phyloP scores from a whole-genome alignment of 2,113 vertebrate genomes.

The Xyrauchen texanus region DNA sequence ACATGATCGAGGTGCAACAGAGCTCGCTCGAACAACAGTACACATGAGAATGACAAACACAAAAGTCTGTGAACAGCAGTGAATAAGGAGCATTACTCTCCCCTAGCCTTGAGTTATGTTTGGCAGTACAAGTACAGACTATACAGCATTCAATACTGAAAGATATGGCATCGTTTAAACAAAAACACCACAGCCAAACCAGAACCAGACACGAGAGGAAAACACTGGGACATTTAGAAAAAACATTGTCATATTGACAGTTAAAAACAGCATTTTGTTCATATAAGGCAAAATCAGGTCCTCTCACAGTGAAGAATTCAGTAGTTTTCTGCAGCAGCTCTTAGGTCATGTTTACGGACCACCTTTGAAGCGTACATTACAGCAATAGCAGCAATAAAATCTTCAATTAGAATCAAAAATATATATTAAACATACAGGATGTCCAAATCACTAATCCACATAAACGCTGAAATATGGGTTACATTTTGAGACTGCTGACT shows the following conservation, averaged over 20 bases:
- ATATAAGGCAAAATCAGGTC: conserved; percentile 82
- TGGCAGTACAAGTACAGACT: conserved; percentile 39
- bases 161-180: conserved; percentile 59
- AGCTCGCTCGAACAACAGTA: conserved; percentile 37
- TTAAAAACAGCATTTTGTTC: conserved; percentile 75
- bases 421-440: not conserved
- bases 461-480: not conserved
- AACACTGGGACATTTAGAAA: conserved; percentile 72
- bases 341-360: conserved; percentile 51
- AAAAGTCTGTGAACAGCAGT: conserved; percentile 57
- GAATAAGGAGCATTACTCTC: conserved; percentile 76
- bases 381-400: not conserved
- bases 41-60: conserved; percentile 46
- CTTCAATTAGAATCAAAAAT: conserved; percentile 11
- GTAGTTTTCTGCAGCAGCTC: conserved; percentile 60
- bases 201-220: conserved; percentile 71
- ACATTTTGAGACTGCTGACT: conserved; percentile 3
- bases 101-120: conserved; percentile 59
- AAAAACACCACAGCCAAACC: conserved; percentile 69
- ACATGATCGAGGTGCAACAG: conserved; percentile 32
- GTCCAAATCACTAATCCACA: not conserved
- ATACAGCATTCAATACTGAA: conserved; percentile 70
- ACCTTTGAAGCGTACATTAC: conserved; percentile 17
- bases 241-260: conserved; percentile 74
- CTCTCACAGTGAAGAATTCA: conserved; percentile 81